Evolutionary conservation across 1,140 invertebrate species (phyloP).

Genomic region (Tyrophagus putrescentiae): DNA sequence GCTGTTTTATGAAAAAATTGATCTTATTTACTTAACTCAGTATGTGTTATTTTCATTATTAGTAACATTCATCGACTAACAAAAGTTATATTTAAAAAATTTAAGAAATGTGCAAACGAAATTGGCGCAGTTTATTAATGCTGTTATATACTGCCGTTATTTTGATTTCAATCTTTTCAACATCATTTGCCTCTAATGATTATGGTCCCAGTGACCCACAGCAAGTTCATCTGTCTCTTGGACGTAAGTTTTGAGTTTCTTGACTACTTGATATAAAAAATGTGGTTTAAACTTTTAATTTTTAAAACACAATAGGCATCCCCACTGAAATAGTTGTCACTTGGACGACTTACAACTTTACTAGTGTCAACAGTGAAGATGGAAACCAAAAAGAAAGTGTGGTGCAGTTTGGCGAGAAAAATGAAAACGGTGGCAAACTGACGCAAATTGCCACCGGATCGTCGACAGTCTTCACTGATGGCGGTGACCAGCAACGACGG

Average conservation of each 20-base stretch:
- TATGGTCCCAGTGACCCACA: slow-evolving; percentile 1
- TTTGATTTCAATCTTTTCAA: not conserved
- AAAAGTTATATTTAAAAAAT: not conserved
- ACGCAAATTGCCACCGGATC: slow-evolving; percentile 42
- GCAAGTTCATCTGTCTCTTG: slow-evolving; percentile 22
- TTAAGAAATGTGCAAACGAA: not conserved
- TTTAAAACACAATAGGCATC: slow-evolving; percentile 36
- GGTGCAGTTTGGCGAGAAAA: too few species aligned
- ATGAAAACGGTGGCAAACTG: too few species aligned
- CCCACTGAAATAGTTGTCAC: slow-evolving; percentile 64
- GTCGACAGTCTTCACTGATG: slow-evolving; percentile 56
- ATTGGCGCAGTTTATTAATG: too few species aligned
- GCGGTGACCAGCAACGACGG: slow-evolving; percentile 39
- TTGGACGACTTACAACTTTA: slow-evolving; percentile 65
- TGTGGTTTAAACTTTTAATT: not conserved
- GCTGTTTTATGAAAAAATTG: too few species aligned
- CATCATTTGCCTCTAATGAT: not conserved
- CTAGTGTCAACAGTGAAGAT: slow-evolving; percentile 41
- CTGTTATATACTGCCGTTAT: too few species aligned
- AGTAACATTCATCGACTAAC: not conserved
- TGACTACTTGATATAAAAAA: not conserved
- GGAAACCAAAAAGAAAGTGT: too few species aligned
- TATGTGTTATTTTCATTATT: too few species aligned
- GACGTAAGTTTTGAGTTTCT: slow-evolving; percentile 16
- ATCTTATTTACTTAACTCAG: too few species aligned